Percentiles rank a stretch among this genome's conserved stretches.
phyloP scores from a whole-genome alignment of 1,140 invertebrate genomes.

The Oreohelix idahoensis region DNA sequence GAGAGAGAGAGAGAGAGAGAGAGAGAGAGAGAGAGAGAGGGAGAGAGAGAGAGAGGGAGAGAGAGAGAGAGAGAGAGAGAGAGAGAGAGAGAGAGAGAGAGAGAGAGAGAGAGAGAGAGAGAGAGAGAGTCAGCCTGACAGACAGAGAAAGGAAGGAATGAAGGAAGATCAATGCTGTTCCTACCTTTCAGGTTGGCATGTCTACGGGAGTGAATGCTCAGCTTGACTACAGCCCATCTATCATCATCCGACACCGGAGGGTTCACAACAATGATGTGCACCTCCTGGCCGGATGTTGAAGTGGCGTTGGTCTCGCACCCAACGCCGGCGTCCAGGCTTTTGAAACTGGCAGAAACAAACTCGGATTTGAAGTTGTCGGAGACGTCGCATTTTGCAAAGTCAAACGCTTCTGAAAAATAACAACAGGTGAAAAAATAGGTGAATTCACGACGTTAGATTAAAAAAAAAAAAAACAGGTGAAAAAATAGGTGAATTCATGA shows the following conservation, averaged over 20 bases:
- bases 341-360: conserved; percentile 48
- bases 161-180: too few relatives aligned
- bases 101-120: too few relatives aligned
- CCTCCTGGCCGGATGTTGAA: conserved; percentile 42
- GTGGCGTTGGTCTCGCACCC: conserved; percentile 50
- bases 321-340: conserved; percentile 38
- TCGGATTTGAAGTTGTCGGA: conserved; percentile 39
- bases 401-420: conserved; percentile 33
- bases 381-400: conserved; percentile 48
- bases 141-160: too few relatives aligned
- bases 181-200: not conserved
- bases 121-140: too few relatives aligned
- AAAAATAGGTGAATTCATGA: too few relatives aligned
- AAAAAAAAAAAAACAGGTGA: too few relatives aligned
- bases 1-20: too few relatives aligned
- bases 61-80: too few relatives aligned
- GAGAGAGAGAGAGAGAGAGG: too few relatives aligned
- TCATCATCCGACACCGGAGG: conserved; percentile 10
- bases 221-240: not conserved
- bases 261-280: conserved; percentile 52
- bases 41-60: too few relatives aligned
- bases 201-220: not conserved
- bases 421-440: not conserved
- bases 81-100: too few relatives aligned
- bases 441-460: too few relatives aligned